phyloP scores from a whole-genome alignment of 2,888 invertebrate genomes.

The Cistogaster globosa region DNA sequence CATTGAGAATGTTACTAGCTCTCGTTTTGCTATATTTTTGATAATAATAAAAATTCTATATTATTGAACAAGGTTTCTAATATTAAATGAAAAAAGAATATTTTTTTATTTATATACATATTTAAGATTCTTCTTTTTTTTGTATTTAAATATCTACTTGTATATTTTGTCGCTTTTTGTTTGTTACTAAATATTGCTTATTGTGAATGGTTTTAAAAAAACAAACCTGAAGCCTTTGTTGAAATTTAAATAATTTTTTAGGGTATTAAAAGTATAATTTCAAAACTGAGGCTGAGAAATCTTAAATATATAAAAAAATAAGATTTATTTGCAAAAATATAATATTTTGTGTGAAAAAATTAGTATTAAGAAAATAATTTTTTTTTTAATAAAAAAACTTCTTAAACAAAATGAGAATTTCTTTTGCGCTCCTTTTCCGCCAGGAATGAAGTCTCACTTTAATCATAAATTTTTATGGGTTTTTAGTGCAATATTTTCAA shows the following conservation, averaged over 20 bases:
- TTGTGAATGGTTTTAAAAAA: conserved; percentile 79
- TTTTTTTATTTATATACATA: conserved; percentile 38
- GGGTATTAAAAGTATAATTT: conserved; percentile 66
- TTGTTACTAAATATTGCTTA: conserved; percentile 79
- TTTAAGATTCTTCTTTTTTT: conserved; percentile 12
- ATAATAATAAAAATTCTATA: conserved; percentile 51
- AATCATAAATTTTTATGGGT: no score
- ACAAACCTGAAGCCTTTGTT: conserved; percentile 72
- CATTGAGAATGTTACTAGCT: conserved; percentile 49
- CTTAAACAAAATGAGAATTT: no score
- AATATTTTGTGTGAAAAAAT: no score
- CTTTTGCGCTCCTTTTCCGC: no score
- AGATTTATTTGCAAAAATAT: no score
- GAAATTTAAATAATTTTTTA: conserved; percentile 33
- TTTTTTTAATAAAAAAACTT: no score
- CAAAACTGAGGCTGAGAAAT: not conserved
- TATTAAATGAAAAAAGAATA: conserved; percentile 24
- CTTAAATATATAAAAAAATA: not conserved
- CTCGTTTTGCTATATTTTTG: conserved; percentile 43
- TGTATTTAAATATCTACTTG: conserved; percentile 15
- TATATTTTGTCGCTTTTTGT: conserved; percentile 23
- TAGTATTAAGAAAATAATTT: no score
- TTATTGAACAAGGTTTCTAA: conserved; percentile 56
- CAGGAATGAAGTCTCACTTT: no score
- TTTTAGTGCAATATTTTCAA: no score